Percentiles rank a stretch among this genome's conserved stretches.
Conservation (phyloP, 2,113 vertebrate genomes). For the Mus musculus region GRCm39 chr4:44218501-44219000, state of each 20-base stretch:
- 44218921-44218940: not conserved
- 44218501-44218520: slow-evolving; percentile 4
- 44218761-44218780: not conserved
- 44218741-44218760: not conserved
- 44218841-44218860: not conserved
- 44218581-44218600: slow-evolving; percentile 14
- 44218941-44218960: slow-evolving; percentile 32
- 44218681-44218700: not conserved
- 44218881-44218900: not conserved
- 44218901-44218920: not conserved
- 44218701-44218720: not conserved
- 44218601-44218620: slow-evolving; percentile 48
- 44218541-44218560: slow-evolving; percentile 47
- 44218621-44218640: slow-evolving; percentile 30
- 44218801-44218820: not conserved
- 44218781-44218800: not conserved
- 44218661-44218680: slow-evolving; percentile 31
- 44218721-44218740: too few relatives aligned
- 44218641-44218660: not conserved
- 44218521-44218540: slow-evolving; percentile 50
- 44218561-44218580: not conserved
- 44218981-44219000: too few relatives aligned
- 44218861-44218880: not conserved
- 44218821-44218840: not conserved
- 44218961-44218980: not conserved